These are phyloP conservation scores for Gari tellinella DNA, from an alignment of 2,888 invertebrate genomes.

Conservation along the genomic window DNA sequence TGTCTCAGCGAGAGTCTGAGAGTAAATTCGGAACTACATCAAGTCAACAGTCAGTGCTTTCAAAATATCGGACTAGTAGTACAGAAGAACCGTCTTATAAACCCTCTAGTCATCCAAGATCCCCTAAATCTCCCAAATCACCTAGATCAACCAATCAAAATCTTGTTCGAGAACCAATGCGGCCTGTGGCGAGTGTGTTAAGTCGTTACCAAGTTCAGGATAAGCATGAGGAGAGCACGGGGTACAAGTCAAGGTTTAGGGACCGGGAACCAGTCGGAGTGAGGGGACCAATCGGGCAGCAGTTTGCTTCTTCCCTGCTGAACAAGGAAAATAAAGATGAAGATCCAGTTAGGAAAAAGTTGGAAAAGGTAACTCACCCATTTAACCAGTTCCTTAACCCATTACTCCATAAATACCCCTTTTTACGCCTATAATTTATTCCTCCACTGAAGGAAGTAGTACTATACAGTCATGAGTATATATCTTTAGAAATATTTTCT, in stretches of 20 bases:
- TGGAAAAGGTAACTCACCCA: constrained; percentile 66
- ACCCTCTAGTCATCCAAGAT: constrained; percentile 37
- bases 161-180: constrained; percentile 43
- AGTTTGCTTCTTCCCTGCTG: constrained; percentile 45
- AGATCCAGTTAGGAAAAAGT: constrained; percentile 60
- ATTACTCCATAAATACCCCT: too few species aligned
- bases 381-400: too few species aligned
- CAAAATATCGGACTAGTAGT: constrained; percentile 47
- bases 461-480: too few species aligned
- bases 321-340: constrained; percentile 58
- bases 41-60: constrained; percentile 51
- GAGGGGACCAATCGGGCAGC: constrained; percentile 47
- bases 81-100: constrained; percentile 21
- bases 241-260: constrained; percentile 53
- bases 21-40: constrained; percentile 36
- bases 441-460: too few species aligned
- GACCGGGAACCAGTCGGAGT: constrained; percentile 47
- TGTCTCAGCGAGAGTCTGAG: constrained; percentile 31
- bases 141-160: constrained; percentile 48
- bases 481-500: too few species aligned
- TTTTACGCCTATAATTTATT: too few species aligned
- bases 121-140: constrained; percentile 54
- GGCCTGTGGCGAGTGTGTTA: constrained; percentile 49
- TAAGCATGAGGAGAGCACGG: constrained; percentile 32
- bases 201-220: constrained; percentile 50